Conservation (phyloP, 2,797 vertebrate species). For the Amphiprion clarkii region DNA sequence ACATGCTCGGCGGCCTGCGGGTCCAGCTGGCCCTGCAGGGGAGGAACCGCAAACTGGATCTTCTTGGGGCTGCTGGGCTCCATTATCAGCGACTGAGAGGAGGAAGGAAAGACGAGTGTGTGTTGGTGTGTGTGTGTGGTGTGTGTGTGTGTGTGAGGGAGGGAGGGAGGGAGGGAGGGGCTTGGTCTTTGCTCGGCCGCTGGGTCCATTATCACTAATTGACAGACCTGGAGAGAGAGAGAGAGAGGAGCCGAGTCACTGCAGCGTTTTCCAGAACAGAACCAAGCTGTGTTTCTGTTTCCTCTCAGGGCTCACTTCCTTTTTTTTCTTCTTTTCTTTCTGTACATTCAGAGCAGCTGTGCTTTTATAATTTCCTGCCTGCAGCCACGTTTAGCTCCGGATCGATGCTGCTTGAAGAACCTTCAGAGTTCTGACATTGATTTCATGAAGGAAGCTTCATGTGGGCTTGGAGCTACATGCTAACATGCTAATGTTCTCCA, state of each 20-base stretch:
- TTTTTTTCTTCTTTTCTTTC: too few relatives aligned
- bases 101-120: constrained; percentile 36
- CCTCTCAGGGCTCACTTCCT: not conserved
- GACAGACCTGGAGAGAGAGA: constrained; percentile 49
- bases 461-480: not conserved
- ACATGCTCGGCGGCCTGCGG: constrained; percentile 97
- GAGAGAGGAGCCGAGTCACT: constrained; percentile 23
- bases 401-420: not conserved
- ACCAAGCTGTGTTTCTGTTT: not conserved
- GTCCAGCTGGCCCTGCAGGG: constrained; percentile 93
- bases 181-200: constrained; percentile 43
- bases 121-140: not conserved
- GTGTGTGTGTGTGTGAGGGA: constrained; percentile 14
- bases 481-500: too few relatives aligned
- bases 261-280: constrained; percentile 42
- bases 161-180: constrained; percentile 65
- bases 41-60: constrained; percentile 94
- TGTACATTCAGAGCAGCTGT: not conserved
- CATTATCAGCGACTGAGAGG: constrained; percentile 81
- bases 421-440: constrained; percentile 2
- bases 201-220: constrained; percentile 75
- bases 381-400: not conserved
- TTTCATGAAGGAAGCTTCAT: constrained; percentile 7
- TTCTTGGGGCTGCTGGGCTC: constrained; percentile 97
- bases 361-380: not conserved